Conservation (phyloP, 2,113 vertebrate genomes). For the Bungarus multicinctus region DNA sequence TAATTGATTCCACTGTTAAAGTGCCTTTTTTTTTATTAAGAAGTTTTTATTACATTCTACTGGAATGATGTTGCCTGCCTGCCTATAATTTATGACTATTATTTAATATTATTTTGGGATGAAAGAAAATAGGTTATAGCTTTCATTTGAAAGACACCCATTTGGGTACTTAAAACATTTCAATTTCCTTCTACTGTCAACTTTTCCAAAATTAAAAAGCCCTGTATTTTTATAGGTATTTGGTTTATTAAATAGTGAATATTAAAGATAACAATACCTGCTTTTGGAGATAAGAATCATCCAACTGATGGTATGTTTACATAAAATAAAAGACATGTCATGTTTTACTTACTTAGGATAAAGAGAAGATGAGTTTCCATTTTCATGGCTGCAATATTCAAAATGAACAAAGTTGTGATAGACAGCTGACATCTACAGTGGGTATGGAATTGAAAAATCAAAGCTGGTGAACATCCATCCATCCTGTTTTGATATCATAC, state of each 20-base stretch:
- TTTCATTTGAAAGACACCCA: background rate
- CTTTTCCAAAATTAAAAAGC: background rate
- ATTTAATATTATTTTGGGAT: background rate
- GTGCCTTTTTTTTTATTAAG: background rate
- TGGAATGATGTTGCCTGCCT: background rate
- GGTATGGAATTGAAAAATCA: background rate
- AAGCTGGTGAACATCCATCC: background rate
- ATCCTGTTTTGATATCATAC: background rate
- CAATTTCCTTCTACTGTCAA: background rate
- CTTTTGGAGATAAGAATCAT: background rate
- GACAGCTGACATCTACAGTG: background rate
- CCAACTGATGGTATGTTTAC: background rate
- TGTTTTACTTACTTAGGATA: background rate
- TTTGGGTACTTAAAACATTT: background rate
- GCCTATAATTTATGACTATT: background rate
- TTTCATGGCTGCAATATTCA: background rate
- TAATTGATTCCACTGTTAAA: background rate
- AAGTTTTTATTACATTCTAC: background rate
- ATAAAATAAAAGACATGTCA: background rate
- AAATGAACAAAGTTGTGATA: background rate
- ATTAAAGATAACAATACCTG: background rate
- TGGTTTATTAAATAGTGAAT: background rate
- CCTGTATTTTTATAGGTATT: background rate
- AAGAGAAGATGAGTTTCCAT: background rate
- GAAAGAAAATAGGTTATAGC: background rate